These are phyloP conservation scores for Amphilophus citrinellus DNA, from an alignment of 2,113 vertebrate genomes.

Conservation along the genomic window DNA sequence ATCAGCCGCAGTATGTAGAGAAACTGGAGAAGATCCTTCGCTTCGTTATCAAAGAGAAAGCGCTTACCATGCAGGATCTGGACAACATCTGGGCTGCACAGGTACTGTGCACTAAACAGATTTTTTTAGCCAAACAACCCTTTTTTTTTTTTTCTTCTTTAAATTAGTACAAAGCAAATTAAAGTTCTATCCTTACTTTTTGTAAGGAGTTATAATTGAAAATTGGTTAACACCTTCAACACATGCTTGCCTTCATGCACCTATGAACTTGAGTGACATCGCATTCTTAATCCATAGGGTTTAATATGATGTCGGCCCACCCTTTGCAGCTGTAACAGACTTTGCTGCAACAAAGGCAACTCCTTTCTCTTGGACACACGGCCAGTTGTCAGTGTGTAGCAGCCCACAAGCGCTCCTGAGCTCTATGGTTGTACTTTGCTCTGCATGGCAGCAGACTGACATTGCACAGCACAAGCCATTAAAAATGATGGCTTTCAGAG, in stretches of 20 bases:
- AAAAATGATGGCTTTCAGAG: background rate
- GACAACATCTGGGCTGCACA: slow-evolving; percentile 99
- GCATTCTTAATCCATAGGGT: too few relatives aligned
- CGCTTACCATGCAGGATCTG: slow-evolving; percentile 96
- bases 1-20: slow-evolving; percentile 99
- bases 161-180: too few relatives aligned
- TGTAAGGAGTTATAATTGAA: background rate
- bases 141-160: too few relatives aligned
- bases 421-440: background rate
- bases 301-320: too few relatives aligned
- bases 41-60: slow-evolving; percentile 99
- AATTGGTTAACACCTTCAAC: background rate
- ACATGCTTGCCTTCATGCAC: background rate
- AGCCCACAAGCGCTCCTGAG: background rate
- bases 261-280: too few relatives aligned
- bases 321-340: too few relatives aligned
- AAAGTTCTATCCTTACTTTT: background rate
- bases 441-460: background rate
- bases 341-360: background rate
- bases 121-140: background rate
- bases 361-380: background rate
- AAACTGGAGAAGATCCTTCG: slow-evolving; percentile 99
- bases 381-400: too few relatives aligned
- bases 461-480: background rate
- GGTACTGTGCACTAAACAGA: slow-evolving; percentile 78